phyloP scores from a whole-genome alignment of 2,888 invertebrate genomes.

The Lacanobia oleracea region DNA sequence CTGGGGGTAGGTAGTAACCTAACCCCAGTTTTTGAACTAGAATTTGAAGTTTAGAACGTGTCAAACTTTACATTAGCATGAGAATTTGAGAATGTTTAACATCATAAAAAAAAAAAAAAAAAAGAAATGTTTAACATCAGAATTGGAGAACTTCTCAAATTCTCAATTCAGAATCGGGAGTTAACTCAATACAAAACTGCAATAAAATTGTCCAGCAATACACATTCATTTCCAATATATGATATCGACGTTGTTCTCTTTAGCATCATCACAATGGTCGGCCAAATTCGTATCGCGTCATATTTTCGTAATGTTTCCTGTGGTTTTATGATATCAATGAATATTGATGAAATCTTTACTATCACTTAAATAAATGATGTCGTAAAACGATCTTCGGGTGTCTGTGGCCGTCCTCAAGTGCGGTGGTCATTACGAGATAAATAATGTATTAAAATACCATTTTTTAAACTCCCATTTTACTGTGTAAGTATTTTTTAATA shows the following conservation, averaged over 20 bases:
- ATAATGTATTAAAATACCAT: conserved; percentile 58
- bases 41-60: neutral
- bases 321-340: conserved; percentile 62
- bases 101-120: too few relatives aligned
- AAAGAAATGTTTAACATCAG: too few relatives aligned
- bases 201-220: conserved; percentile 9
- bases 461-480: conserved; percentile 50
- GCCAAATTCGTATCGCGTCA: conserved; percentile 42
- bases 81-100: too few relatives aligned
- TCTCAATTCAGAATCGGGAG: neutral
- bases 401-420: conserved; percentile 40
- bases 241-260: conserved; percentile 9
- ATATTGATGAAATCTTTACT: conserved; percentile 61
- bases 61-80: too few relatives aligned
- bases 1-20: too few relatives aligned
- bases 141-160: too few relatives aligned
- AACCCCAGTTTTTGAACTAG: neutral
- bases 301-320: conserved; percentile 56
- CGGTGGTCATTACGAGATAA: conserved; percentile 52
- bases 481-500: conserved; percentile 52
- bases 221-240: neutral
- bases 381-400: conserved; percentile 45
- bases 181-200: neutral
- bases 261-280: conserved; percentile 2
- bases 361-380: conserved; percentile 57